Evolutionary conservation across 2,113 vertebrate species (phyloP), one percentile per base, ranked within the genome.

Genomic region (Burhinus bistriatus): DNA sequence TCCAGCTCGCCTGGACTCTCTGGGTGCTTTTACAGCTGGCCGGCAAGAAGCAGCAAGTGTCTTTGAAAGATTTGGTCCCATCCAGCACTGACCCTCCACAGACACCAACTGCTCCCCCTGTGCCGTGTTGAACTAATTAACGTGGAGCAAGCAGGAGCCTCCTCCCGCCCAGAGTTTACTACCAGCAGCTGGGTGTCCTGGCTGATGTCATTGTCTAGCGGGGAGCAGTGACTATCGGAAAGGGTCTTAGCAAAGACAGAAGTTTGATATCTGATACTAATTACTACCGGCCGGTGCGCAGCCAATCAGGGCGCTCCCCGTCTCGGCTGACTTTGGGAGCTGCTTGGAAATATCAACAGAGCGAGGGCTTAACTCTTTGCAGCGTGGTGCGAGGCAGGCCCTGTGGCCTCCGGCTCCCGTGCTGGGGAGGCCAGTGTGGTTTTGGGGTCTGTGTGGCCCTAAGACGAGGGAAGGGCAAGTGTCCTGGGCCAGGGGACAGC

Each of bases 51-150:
- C 96, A 94, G 97, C 96, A 95, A 87, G 96, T 38, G 92, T 57
- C 97, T 98, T 93, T 62, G 94, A 68, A 94, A 97, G 95, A 82
- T 98, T 98, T 99, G 99, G 98, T 98, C 98, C 98, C 98, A 98
- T 99, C 97, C 96, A 98, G 97, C 98, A 97, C 93, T 98, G 98
- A 97, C 97, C 98, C 98, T 98, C 98, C 97, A 95, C 98, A 85
- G 95, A 97, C 98, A 98, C 98, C 96, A 78, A 98, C 97, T 98
- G 98, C 98, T 99, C 98, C 97, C 97, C 98, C 98, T 83, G 71
- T 34, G 96, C 95, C 68, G 98, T 96, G 98, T 95, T 97, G 98
- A 87, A 98, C 98, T 98, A 97, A 97, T 98, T 95, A 97, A 97
- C 95, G 91, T 80, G 95, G 83, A 97, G 98, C 97, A 82, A 80